Evolutionary conservation across 64 coral and sea anemone genomes (phyloP).

Genomic region (Catalaphyllia jardinei): DNA sequence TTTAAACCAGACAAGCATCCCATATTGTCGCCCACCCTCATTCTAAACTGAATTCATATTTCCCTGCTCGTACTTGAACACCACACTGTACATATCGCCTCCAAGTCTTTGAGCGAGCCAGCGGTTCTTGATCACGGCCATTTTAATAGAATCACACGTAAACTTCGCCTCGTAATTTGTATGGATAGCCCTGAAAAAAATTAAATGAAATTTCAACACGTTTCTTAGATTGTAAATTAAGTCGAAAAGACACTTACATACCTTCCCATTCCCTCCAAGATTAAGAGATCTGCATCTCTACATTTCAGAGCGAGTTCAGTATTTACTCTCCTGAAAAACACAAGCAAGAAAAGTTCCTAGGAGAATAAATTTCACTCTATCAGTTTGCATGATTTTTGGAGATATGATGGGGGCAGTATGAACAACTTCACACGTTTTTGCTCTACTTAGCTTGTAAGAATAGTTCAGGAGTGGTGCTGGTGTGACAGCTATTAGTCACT

Average conservation of each 20-base stretch:
- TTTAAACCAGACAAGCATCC: background rate
- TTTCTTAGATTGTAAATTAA: background rate
- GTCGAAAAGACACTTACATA: background rate
- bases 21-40: no score
- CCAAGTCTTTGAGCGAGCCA: slow-evolving; percentile 88
- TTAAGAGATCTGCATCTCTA: slow-evolving; percentile 81
- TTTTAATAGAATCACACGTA: slow-evolving; percentile 90
- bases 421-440: no score
- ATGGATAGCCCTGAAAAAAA: slow-evolving; percentile 70
- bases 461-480: background rate
- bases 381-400: no score
- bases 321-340: slow-evolving; percentile 76
- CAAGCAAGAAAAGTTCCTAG: background rate
- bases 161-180: slow-evolving; percentile 93
- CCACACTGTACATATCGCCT: slow-evolving; percentile 97
- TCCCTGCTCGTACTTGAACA: slow-evolving; percentile 70
- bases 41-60: background rate
- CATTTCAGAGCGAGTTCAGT: slow-evolving; percentile 80
- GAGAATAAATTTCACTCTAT: no score
- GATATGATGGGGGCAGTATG: no score
- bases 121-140: slow-evolving; percentile 94
- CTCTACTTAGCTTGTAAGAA: no score
- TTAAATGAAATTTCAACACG: no score
- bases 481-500: slow-evolving; percentile 27
- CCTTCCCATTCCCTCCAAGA: slow-evolving; percentile 98